Evolutionary conservation across 2,888 invertebrate species (phyloP).

Genomic region (Scaptomyza caliginosa): DNA sequence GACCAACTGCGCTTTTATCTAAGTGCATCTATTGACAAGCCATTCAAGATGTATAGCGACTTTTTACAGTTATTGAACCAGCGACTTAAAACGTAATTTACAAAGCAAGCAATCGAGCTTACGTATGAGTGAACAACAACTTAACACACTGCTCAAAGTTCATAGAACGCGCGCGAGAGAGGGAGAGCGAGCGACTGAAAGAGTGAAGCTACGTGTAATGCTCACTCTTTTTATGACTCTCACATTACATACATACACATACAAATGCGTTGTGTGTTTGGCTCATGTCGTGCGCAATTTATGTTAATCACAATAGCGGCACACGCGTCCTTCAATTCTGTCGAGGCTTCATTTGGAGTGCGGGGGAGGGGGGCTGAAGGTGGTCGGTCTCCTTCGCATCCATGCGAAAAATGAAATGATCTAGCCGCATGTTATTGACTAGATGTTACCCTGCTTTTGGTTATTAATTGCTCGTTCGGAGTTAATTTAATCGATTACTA

Average conservation of each 20-base stretch:
- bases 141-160: not conserved
- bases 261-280: not conserved
- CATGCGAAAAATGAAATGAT: not conserved
- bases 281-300: slow-evolving; percentile 47
- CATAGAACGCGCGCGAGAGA: not conserved
- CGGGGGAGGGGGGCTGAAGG: not conserved
- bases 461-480: too few species aligned
- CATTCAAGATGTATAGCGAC: not conserved
- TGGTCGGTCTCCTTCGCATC: slow-evolving; percentile 2
- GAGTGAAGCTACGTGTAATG: not conserved
- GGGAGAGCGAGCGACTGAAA: not conserved
- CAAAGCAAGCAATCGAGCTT: not conserved
- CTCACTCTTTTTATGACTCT: not conserved
- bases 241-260: not conserved
- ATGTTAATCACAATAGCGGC: slow-evolving; percentile 51
- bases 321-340: slow-evolving; percentile 10
- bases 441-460: not conserved
- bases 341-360: not conserved
- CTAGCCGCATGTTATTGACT: not conserved
- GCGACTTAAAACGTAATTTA: slow-evolving; percentile 2
- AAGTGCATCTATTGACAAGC: not conserved
- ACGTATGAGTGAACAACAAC: not conserved
- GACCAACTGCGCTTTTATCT: not conserved
- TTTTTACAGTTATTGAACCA: slow-evolving; percentile 4
- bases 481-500: too few species aligned